phyloP scores from a whole-genome alignment of 1,140 invertebrate genomes.

The Drosophila nannoptera region DNA sequence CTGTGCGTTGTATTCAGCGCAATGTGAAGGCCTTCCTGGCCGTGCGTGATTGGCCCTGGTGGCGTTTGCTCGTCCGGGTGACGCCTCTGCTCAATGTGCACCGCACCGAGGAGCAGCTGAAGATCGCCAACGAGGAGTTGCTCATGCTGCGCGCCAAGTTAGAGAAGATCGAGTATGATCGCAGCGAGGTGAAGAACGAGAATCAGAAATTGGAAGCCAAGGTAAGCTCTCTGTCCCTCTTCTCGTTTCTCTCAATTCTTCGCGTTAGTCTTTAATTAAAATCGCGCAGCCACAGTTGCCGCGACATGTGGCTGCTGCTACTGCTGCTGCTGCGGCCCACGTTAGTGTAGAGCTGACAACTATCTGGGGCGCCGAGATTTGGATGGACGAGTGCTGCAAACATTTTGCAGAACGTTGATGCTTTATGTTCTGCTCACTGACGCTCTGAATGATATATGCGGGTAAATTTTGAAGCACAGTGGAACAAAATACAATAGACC shows the following conservation, averaged over 20 bases:
- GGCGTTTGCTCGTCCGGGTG: conserved; percentile 93
- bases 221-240: conserved; percentile 82
- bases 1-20: conserved; percentile 93
- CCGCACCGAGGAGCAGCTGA: conserved; percentile 93
- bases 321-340: conserved; percentile 29
- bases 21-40: conserved; percentile 94
- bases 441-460: conserved; percentile 16
- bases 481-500: not conserved
- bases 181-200: conserved; percentile 90
- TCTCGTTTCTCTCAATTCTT: not conserved
- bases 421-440: conserved; percentile 14
- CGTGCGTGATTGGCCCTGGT: conserved; percentile 97
- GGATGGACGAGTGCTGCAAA: conserved; percentile 8
- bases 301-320: conserved; percentile 25
- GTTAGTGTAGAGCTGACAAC: conserved; percentile 20
- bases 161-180: conserved; percentile 92
- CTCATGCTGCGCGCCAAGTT: conserved; percentile 89
- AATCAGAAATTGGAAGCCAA: conserved; percentile 94
- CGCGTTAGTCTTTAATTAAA: conserved; percentile 40
- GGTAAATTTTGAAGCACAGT: conserved; percentile 12
- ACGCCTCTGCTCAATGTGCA: conserved; percentile 95
- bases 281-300: conserved; percentile 34
- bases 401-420: conserved; percentile 17
- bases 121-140: conserved; percentile 88
- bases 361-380: conserved; percentile 59